Conservation (phyloP, 2,113 vertebrate genomes). For the Sinosuthora webbiana region DNA sequence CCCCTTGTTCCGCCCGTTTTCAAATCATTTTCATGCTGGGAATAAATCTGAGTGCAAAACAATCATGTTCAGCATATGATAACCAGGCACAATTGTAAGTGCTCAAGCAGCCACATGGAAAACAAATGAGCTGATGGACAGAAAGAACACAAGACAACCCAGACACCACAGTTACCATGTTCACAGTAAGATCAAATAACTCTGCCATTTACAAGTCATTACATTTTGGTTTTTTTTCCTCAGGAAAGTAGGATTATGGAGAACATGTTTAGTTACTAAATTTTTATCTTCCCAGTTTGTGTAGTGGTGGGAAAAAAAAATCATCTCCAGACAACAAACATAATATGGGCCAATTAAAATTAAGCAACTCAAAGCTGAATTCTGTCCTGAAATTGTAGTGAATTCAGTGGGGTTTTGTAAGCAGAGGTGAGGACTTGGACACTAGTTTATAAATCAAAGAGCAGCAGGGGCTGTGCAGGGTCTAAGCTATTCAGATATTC, state of each 20-base stretch:
- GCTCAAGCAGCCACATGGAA: constrained; percentile 12
- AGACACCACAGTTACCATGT: not conserved
- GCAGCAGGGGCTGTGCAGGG: not conserved
- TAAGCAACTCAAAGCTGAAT: not conserved
- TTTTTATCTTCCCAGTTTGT: not conserved
- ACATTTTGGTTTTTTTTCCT: accelerated
- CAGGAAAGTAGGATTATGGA: not conserved
- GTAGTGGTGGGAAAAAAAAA: not conserved
- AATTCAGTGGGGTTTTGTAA: not conserved
- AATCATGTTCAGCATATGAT: constrained; percentile 32
- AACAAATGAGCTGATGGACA: constrained; percentile 18
- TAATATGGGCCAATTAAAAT: not conserved
- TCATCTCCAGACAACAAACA: not conserved
- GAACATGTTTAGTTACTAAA: not conserved
- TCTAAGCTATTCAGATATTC: not conserved
- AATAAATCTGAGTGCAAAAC: constrained; percentile 29
- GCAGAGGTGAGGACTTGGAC: not conserved
- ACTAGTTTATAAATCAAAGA: not conserved
- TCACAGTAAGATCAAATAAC: not conserved
- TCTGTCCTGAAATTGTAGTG: not conserved
- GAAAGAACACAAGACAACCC: not conserved
- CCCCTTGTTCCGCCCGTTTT: not conserved
- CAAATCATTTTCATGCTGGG: constrained; percentile 44
- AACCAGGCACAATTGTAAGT: constrained; percentile 22
- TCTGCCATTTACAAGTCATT: not conserved